Evolutionary conservation across 2,113 vertebrate genomes (phyloP), one percentile per base, ranked within the genome.

Genomic region (Toxostoma redivivum): DNA sequence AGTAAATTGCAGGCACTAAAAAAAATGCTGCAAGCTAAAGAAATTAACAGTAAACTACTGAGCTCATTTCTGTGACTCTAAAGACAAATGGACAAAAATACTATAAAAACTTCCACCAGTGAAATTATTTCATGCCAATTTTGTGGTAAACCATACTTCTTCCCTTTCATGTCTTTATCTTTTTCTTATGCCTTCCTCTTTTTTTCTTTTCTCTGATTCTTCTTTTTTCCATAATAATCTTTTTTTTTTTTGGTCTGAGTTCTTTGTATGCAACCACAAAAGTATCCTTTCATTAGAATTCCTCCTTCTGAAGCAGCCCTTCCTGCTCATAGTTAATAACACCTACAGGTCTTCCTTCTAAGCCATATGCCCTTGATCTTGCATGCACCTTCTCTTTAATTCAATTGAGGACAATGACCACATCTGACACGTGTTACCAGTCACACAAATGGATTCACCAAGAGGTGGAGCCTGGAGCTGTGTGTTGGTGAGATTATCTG

Each of bases 281-380:
- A 51, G 5, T 5, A 8, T 2, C 2, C 4, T 64, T 37, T 47
- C 0, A 0, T 56, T 71, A 33, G 37, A 53, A 74, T 37, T n/a
- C 33, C 5, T 79, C 16, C 38, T 80, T 27, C 28, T 54, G 24
- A 67, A 58, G 47, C 24, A 79, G 10, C 7, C 10, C 6, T 21
- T 87, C 31, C 53, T 81, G 17, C 53, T 91, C 22, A 54, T 11
- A 23, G 9, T 40, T 53, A 65, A 12, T 61, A 61, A 61, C 11
- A 47, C 7, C 5, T 37, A 25, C 31, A 72, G 30, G 8, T 71
- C 24, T 74, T 69, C 27, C 20, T 58, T 48, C 53, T 37, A 22
- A 79, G 19, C 31, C 16, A 8, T 56, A 71, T 60, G 5, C 10
- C 15, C 28, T 76, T 0, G 2, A 3, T 53, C 20, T 76, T 94